Base-by-base conservation (phyloP, 1,140 invertebrate species). In the Hyles vespertilio region DNA sequence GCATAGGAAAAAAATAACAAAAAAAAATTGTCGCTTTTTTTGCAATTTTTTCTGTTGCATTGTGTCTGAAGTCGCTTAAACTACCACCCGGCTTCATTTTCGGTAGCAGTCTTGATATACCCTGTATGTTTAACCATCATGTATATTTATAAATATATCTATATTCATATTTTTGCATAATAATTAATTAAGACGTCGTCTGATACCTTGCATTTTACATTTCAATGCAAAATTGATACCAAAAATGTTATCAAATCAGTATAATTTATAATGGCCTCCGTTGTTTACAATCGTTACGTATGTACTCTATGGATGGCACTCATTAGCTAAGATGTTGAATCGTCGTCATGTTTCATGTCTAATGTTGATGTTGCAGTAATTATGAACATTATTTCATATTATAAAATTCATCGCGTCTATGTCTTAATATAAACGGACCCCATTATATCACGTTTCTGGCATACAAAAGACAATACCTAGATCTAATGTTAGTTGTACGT, bases 391-490 rank as follows among this genome's bases (percentile, higher is more conserved):
- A 51, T 51, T 40, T 40, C 61, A 55, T 57, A 54, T 52, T 22
- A 22, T 22, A 22, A 61, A 59, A 63, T 59, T 70, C 58, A 70
- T 70, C 62, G 50, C 63, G 55, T 67, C 59, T 57, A 69, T 64
- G 59, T 67, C 56, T 59, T 69, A 69, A 40, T 40, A 47, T 65
- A 58, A 75, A 72, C 63, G 69, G 77, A 81, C 74, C 84, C 79
- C 82, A 81, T 84, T 77, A 56, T 56, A 77, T 78, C 77, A 82
- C 69, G 65, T 77, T 79, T 89, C 82, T 84, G 81, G 82, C 84
- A 89, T 89, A 86, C 80, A 86, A 89, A 89, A 87, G 86, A 89
- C 86, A 89, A 89, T 89, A 89, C 86, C 84, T 89, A 89, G 86
- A 84, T 86, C 82, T 89, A 89, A 87, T 79, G 73, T 85, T 88